Evolutionary conservation across 1,140 invertebrate species (phyloP), one percentile per base, ranked within the genome.

Genomic region (Triops longicaudatus): DNA sequence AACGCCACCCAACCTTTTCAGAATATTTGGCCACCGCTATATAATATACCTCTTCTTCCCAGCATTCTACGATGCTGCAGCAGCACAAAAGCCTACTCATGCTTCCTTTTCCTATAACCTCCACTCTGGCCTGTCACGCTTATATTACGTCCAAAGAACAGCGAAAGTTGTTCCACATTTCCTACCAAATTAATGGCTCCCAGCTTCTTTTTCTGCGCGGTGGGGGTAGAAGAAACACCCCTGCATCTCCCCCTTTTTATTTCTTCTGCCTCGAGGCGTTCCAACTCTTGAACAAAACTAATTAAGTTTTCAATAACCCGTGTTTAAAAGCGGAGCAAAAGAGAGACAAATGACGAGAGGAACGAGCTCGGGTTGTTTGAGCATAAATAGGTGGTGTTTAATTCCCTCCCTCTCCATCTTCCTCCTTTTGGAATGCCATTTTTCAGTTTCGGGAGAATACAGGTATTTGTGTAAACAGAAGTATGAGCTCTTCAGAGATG

Each of bases 111-210:
- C 7, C 50, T 63, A 63, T 63, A 63, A 17, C 50, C 50, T 22
- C 50, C 50, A 3, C 50, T 22, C 50, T 37, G 31, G 31, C 50
- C 50, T 63, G 50, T 63, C 50, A 63, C 50, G 50, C n/a, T 63
- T 63, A n/a, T 63, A 63, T 63, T 63, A 63, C n/a, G 50, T 22
- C 50, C 50, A 22, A 63, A 22, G 50, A 63, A 63, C 50, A 63
- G 14, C 50, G 22, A 63, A 63, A 17, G 14, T 63, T 63, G 14
- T 22, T 63, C 50, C 50, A 63, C 50, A 63, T 63, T 63, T 22
- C 50, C 50, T 22, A 14, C 50, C 22, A 63, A 22, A 63, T 63
- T 63, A 63, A 63, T 63, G 50, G 50, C 50, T 44, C 50, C 17
- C 31, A 37, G 31, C 31, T 37, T 37, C 31, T 37, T 37, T 37